These are phyloP conservation scores for Chromis chromis DNA, from an alignment of 2,797 vertebrate genomes.

Conservation along the genomic window DNA sequence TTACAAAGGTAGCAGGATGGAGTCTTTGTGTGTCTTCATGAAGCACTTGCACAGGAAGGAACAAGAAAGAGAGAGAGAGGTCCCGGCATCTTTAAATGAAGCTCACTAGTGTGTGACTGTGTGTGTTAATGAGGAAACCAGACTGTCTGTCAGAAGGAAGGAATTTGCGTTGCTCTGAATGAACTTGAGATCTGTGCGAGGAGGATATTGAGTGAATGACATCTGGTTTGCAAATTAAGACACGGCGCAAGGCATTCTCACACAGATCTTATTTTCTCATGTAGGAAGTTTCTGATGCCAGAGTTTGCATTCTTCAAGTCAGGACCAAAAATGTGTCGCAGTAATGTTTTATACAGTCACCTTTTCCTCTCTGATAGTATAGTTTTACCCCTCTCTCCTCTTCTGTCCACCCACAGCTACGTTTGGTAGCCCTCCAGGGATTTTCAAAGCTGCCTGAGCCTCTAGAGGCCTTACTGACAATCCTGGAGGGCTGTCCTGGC, in stretches of 20 bases:
- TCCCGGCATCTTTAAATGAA: constrained; percentile 52
- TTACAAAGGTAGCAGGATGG: constrained; percentile 30
- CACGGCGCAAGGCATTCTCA: constrained; percentile 62
- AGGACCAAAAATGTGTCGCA: constrained; percentile 28
- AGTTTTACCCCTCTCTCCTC: constrained; percentile 9
- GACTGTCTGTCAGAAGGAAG: constrained; percentile 80
- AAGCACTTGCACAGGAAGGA: constrained; percentile 44
- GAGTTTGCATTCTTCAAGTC: constrained; percentile 45
- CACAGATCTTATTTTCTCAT: constrained; percentile 75
- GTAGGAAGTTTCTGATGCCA: constrained; percentile 58
- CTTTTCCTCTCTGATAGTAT: constrained; percentile 2
- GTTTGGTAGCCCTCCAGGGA: constrained; percentile 59
- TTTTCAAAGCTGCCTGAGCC: constrained; percentile 82
- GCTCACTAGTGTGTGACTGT: constrained; percentile 25
- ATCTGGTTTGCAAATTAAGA: constrained; percentile 82
- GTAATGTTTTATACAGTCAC: constrained; percentile 9
- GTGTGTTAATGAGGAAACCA: constrained; percentile 79
- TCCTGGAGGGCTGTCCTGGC: constrained; percentile 79
- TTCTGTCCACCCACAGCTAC: constrained; percentile 69
- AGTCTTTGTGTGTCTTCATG: constrained; percentile 46
- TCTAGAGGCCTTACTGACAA: constrained; percentile 74
- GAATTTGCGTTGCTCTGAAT: constrained; percentile 81
- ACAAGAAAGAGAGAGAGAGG: constrained; percentile 15
- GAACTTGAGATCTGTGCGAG: constrained; percentile 80
- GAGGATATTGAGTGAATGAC: constrained; percentile 79